A percentile compares a stretch with the other conserved stretches of the same genome.
Conservation (phyloP, 2,888 invertebrate genomes). For the Lysandra bellargus region DNA sequence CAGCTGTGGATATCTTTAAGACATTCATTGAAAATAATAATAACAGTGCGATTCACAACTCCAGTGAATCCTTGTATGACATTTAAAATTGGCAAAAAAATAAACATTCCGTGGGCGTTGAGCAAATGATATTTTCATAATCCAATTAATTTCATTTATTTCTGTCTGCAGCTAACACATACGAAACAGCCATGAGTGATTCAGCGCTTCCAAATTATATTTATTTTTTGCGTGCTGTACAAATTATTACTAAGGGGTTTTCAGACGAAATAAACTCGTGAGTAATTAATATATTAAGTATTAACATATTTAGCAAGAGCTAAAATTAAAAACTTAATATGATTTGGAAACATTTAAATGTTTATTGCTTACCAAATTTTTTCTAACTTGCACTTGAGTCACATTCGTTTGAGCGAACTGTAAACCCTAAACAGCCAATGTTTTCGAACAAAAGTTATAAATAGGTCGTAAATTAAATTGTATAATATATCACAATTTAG, state of each 20-base stretch:
- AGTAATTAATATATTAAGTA: no score
- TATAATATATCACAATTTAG: conserved; percentile 29
- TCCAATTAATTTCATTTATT: conserved; percentile 36
- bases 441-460: neutral
- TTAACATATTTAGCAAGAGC: no score
- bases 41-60: neutral
- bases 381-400: neutral
- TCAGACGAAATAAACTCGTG: no score
- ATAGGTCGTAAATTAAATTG: conserved; percentile 19
- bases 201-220: conserved; percentile 1
- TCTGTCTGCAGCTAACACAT: conserved; percentile 29
- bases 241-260: neutral
- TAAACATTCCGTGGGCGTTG: conserved; percentile 32
- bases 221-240: neutral
- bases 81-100: conserved; percentile 10
- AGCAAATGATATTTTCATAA: conserved; percentile 33
- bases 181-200: conserved; percentile 20
- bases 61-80: neutral
- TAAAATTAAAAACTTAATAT: no score
- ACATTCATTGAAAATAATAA: neutral
- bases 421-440: neutral
- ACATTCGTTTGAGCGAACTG: neutral
- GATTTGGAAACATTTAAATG: no score
- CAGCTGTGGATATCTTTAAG: no score
- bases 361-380: neutral